Percentiles rank a stretch among this genome's conserved stretches.
Conservation (phyloP, 2,888 invertebrate species). For the Slavum lentiscoides region DNA sequence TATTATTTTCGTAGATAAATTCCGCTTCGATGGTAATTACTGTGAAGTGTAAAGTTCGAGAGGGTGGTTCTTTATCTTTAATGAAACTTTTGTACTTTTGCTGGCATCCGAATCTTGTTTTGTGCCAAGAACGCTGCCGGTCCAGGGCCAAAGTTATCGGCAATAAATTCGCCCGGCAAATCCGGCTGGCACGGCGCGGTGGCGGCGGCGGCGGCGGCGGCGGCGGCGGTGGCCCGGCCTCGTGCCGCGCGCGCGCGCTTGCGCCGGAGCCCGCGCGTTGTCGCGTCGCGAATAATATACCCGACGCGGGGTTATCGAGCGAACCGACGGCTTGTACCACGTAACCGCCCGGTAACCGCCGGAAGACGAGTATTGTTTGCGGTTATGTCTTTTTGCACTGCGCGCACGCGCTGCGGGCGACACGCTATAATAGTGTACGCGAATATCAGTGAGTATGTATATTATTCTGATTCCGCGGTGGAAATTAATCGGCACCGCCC, state of each 20-base stretch:
- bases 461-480: no score
- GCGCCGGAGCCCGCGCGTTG: no score
- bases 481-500: no score
- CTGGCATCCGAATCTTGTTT: constrained; percentile 52
- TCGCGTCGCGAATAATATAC: constrained; percentile 45
- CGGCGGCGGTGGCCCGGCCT: constrained; percentile 33
- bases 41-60: constrained; percentile 52
- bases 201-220: constrained; percentile 27
- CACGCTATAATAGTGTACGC: no score
- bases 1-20: constrained; percentile 52
- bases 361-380: no score
- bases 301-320: constrained; percentile 32
- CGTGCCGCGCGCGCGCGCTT: background rate
- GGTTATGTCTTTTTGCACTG: no score
- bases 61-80: constrained; percentile 54
- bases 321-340: background rate
- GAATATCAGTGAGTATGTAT: no score
- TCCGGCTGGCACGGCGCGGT: constrained; percentile 34
- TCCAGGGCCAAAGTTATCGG: constrained; percentile 52
- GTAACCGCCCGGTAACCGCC: no score
- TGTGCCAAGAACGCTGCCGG: constrained; percentile 51
- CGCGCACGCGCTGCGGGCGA: no score
- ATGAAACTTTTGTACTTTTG: constrained; percentile 54
- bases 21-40: constrained; percentile 52
- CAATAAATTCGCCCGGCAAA: constrained; percentile 51